These are phyloP conservation scores for Spatula clypeata DNA, from an alignment of 2,797 vertebrate genomes.

Conservation along the genomic window DNA sequence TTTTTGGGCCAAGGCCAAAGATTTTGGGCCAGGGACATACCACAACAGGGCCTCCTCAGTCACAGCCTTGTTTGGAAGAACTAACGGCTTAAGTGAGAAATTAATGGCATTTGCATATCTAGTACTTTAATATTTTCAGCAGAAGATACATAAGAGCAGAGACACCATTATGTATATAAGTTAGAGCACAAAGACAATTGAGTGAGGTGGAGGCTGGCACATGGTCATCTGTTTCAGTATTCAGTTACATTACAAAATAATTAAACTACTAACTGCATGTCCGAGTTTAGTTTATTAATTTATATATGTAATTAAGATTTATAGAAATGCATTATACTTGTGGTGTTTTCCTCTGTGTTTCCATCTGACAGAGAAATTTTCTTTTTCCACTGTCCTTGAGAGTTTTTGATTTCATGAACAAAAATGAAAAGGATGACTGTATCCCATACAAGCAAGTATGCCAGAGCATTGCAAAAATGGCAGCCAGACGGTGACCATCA, in stretches of 20 bases:
- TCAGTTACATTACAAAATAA: slow-evolving; percentile 61
- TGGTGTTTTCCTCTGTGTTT: background rate
- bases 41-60: background rate
- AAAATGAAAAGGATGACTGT: background rate
- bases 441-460: background rate
- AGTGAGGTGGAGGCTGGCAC: background rate
- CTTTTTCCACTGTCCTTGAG: background rate
- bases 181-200: background rate
- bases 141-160: background rate
- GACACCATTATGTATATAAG: background rate
- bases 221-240: slow-evolving; percentile 45
- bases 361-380: background rate
- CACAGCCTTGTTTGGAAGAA: background rate
- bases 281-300: slow-evolving; percentile 55
- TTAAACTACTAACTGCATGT: slow-evolving; percentile 44
- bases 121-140: slow-evolving; percentile 25
- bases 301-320: slow-evolving; percentile 48
- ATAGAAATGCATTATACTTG: slow-evolving; percentile 52
- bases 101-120: background rate
- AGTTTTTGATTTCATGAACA: background rate
- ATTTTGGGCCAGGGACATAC: background rate
- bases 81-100: background rate
- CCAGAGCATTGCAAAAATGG: background rate
- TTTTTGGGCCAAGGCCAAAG: background rate
- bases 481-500: background rate